Conservation (phyloP, 2,888 invertebrate genomes). For the Eulithis testata region DNA sequence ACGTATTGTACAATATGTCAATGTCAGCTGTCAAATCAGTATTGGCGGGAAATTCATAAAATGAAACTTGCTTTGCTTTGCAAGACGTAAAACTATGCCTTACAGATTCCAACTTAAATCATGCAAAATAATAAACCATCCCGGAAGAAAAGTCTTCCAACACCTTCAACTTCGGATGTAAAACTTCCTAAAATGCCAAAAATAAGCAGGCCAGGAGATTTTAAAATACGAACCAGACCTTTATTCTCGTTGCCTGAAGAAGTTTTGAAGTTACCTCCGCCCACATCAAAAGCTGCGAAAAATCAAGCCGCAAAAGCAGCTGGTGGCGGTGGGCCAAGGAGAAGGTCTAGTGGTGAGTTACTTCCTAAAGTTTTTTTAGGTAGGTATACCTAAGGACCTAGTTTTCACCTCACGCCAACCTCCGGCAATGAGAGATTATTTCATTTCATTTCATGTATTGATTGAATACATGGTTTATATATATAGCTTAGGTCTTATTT, state of each 20-base stretch:
- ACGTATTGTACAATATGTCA: not conserved
- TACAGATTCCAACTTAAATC: constrained; percentile 18
- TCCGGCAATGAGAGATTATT: too few species aligned
- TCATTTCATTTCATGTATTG: too few species aligned
- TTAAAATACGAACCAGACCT: constrained; percentile 82
- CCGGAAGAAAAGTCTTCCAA: constrained; percentile 72
- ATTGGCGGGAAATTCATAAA: constrained; percentile 1
- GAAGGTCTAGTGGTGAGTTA: constrained; percentile 67
- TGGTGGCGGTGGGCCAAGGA: constrained; percentile 46
- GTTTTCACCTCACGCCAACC: too few species aligned
- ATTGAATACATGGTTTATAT: too few species aligned
- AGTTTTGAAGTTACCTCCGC: constrained; percentile 78
- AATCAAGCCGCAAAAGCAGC: constrained; percentile 57
- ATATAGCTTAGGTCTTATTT: too few species aligned
- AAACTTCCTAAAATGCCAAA: constrained; percentile 83
- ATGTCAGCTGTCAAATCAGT: not conserved
- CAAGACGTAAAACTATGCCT: not conserved
- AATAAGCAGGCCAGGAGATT: constrained; percentile 82
- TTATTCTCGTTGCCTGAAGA: constrained; percentile 87
- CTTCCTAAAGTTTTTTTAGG: too few species aligned
- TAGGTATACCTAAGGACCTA: too few species aligned
- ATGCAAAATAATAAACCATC: constrained; percentile 61
- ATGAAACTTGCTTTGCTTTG: not conserved
- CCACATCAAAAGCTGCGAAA: constrained; percentile 65
- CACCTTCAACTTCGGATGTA: constrained; percentile 75